Base-by-base conservation (phyloP, 1,140 invertebrate species). In the Campodea augens region DNA sequence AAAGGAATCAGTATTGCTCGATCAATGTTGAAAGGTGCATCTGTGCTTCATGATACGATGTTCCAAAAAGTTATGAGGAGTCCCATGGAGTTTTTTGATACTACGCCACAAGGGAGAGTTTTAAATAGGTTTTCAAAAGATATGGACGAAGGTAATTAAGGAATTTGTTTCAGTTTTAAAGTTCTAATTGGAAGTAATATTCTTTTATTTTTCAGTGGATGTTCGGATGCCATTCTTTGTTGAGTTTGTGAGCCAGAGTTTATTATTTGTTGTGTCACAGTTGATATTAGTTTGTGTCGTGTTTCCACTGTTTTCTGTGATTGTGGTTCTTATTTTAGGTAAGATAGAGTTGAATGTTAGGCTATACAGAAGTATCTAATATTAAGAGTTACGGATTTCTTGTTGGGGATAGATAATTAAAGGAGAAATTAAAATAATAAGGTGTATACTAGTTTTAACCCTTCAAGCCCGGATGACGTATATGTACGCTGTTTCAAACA, bases 171-270 rank as follows among this genome's bases (percentile, higher is more conserved):
- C 18, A 39, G 12, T 10, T 39, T 5, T 7, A 39, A 20, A 20
- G 38, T 39, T 12, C 19, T 13, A 20, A 3, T 18, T 18, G 19
- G 23, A 22, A 25, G 21, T n/a, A 7, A 41, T 19, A 21, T 40
- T 43, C 45, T 18, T 51, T 43, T 41, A 13, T 48, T 58, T 39
- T 57, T 39, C 49, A 66, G 70, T 72, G 57, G 70, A 72, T 57
- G 59, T 65, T 3, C 56, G 67, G 24, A 55, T 73, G 4, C 70
- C 70, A 18, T 67, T 66, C 56, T 61, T 60, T 41, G 50, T 61
- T 5, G 70, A 72, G 52, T 61, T 65, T 39, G 63, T 72, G 44
- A 43, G 70, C 3, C 66, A 68, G 55, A 66, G 68, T 27, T 49
- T 63, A 23, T 46, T 66, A 19, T 57, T 55, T 36, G 55, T 65